Evolutionary conservation across 2,113 vertebrate species (phyloP).

Genomic region (Tricholaema leucomelas): DNA sequence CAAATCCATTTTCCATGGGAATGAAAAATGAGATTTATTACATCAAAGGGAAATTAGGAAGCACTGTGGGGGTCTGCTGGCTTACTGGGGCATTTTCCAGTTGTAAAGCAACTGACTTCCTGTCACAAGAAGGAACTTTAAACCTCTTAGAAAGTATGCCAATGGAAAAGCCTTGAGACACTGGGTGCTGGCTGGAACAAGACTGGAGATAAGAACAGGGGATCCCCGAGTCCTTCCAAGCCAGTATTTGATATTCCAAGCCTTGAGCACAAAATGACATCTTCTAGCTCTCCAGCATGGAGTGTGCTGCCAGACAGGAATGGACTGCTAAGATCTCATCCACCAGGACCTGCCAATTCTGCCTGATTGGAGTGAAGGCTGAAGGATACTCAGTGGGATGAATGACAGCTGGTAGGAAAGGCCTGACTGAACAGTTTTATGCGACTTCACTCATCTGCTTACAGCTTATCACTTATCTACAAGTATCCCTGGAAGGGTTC

Average conservation of each 20-base stretch:
- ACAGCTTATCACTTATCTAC: neutral
- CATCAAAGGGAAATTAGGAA: neutral
- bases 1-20: neutral
- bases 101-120: neutral
- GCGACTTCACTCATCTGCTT: slow-evolving; percentile 40
- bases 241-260: neutral
- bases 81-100: neutral
- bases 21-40: neutral
- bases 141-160: neutral
- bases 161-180: neutral
- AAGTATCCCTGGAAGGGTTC: slow-evolving; percentile 25
- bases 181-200: neutral
- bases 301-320: slow-evolving; percentile 8
- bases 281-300: neutral
- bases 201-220: neutral
- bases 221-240: neutral
- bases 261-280: neutral
- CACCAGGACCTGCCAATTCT: neutral
- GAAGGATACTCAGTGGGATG: neutral
- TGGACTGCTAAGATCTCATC: neutral
- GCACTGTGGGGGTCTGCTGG: neutral
- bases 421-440: slow-evolving; percentile 33
- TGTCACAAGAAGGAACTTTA: neutral
- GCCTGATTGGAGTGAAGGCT: slow-evolving; percentile 1
- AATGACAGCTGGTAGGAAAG: slow-evolving; percentile 32